Evolutionary conservation across 2,888 invertebrate genomes (phyloP), one percentile per base, ranked within the genome.

Genomic region (Helicoverpa assulta): DNA sequence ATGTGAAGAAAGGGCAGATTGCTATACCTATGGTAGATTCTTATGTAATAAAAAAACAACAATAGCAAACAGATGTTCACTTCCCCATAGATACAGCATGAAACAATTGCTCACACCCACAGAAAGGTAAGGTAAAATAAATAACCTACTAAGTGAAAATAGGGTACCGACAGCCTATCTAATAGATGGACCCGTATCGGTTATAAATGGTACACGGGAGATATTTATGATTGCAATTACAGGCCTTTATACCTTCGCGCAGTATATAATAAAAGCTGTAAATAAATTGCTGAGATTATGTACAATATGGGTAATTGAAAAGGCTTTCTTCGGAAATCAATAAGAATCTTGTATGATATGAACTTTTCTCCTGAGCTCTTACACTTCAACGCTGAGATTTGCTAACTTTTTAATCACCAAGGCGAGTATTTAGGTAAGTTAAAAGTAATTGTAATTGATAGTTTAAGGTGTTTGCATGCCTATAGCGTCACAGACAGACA

Each of bases 181-280:
- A 91, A 94, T 92, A 90, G 89, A 94, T 92, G 86, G 86, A 80
- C 87, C 85, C 72, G 72, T 67, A 65, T 61, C 74, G 80, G 84
- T 92, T 90, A 93, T 92, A 91, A 92, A 95, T 93, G 86, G 91
- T 87, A 76, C 73, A 83, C 86, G 84, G 85, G 82, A 83, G 80
- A 90, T 91, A 93, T 94, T 94, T 94, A 94, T 93, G 88, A 83
- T 86, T 84, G 90, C 93, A 93, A 94, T 94, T 94, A 94, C 85
- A 76, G 83, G 80, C 85, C 86, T 84, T 88, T 88, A 82, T 85
- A 75, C 76, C 67, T 79, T 74, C 68, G 67, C 54, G 66, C 79
- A 76, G 65, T 83, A 82, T 58, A 71, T 80, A 80, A 78, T 68
- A 67, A 70, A 73, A 67, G 57, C 65, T 69, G 73, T 78, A 82